Evolutionary conservation across 2,888 invertebrate species (phyloP).

Genomic region (Dendrolimus pini): DNA sequence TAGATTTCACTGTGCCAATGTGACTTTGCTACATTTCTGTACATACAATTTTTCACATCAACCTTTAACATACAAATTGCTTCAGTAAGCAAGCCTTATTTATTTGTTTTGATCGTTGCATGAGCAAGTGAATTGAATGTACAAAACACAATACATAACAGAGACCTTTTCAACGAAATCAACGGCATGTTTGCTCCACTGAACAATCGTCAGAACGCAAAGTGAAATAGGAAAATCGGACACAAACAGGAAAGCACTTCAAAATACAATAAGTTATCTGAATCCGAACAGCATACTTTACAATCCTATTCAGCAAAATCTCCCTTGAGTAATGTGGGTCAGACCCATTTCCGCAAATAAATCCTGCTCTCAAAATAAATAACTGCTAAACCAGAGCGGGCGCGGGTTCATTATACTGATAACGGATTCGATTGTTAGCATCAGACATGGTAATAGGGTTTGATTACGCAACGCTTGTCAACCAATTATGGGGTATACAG

Average conservation of each 20-base stretch:
- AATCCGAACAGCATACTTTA: constrained; percentile 55
- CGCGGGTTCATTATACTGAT: constrained; percentile 34
- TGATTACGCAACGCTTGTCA: not conserved
- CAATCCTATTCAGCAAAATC: constrained; percentile 61
- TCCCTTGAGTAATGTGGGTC: constrained; percentile 69
- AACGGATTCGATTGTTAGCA: constrained; percentile 33
- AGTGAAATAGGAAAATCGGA: constrained; percentile 4
- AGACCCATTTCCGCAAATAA: constrained; percentile 66
- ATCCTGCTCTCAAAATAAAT: constrained; percentile 65
- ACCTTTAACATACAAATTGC: not conserved
- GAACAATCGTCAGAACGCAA: not conserved
- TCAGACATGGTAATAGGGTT: constrained; percentile 25
- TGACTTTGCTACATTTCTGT: too few species aligned
- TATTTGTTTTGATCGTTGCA: not conserved
- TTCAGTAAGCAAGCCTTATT: not conserved
- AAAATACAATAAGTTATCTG: constrained; percentile 55
- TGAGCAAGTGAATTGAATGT: not conserved
- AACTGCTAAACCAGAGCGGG: constrained; percentile 43
- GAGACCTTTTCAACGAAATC: not conserved
- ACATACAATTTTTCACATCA: not conserved
- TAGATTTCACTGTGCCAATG: too few species aligned
- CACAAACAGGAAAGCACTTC: constrained; percentile 25
- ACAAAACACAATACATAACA: not conserved
- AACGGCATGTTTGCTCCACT: not conserved
- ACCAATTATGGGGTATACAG: not conserved